A percentile compares a stretch with the other conserved stretches of the same genome.
Evolutionary conservation across 2,888 invertebrate species (phyloP).

Genomic region (Siphlonurus alternatus): DNA sequence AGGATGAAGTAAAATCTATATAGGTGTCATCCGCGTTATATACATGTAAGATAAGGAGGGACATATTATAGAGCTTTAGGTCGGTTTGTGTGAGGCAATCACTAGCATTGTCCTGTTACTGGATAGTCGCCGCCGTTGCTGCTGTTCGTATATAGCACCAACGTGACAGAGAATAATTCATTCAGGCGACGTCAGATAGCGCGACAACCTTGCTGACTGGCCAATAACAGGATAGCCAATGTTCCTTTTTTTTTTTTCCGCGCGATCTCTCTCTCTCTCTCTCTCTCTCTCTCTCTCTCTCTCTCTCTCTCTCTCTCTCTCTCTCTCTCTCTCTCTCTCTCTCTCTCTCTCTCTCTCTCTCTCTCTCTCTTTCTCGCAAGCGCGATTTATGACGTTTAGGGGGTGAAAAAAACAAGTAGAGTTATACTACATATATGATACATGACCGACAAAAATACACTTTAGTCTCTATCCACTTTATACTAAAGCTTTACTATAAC

Average conservation of each 20-base stretch:
- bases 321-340: neutral
- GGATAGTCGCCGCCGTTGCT: neutral
- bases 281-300: neutral
- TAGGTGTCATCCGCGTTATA: neutral
- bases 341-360: neutral
- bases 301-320: neutral
- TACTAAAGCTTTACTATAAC: neutral
- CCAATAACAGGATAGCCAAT: neutral
- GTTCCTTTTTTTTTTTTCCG: neutral
- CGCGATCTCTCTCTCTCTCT: neutral
- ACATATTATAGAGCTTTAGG: neutral
- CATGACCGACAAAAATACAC: neutral
- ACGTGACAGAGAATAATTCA: neutral
- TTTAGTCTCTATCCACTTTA: neutral
- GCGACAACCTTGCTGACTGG: neutral
- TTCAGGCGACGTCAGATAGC: neutral
- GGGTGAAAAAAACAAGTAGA: neutral
- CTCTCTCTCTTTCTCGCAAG: conserved; percentile 1
- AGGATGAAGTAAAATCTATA: neutral
- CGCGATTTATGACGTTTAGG: neutral
- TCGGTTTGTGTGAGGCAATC: neutral
- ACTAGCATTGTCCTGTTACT: neutral
- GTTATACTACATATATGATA: neutral
- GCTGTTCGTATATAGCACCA: neutral
- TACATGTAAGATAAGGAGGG: neutral